These are phyloP conservation scores for Antedon mediterranea DNA, from an alignment of 53 echinoderm and acorn worm genomes.

Conservation along the genomic window DNA sequence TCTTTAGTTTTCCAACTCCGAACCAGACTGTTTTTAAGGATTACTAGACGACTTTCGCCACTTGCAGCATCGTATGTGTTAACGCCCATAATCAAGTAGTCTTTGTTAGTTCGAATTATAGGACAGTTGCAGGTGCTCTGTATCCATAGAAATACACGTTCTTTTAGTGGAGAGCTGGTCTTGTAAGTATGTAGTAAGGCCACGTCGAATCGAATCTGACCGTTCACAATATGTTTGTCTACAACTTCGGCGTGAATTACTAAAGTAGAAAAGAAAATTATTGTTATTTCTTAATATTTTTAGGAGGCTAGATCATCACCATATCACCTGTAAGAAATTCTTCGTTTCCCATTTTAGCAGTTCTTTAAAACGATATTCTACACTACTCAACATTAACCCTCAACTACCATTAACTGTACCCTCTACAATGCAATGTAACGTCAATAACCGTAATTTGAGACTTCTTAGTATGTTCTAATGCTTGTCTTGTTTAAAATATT, in stretches of 20 bases:
- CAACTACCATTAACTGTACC: too few species aligned
- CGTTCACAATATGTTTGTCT: slow-evolving; percentile 26
- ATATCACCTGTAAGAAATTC: not conserved
- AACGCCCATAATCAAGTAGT: slow-evolving; percentile 69
- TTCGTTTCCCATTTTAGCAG: too few species aligned
- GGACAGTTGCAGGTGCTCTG: slow-evolving; percentile 79
- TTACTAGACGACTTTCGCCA: slow-evolving; percentile 54
- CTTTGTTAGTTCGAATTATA: slow-evolving; percentile 27
- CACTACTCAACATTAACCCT: too few species aligned
- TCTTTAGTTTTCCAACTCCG: slow-evolving; percentile 42
- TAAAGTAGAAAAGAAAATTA: slow-evolving; percentile 4
- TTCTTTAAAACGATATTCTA: too few species aligned
- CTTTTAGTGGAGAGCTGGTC: slow-evolving; percentile 41
- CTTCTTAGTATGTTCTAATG: too few species aligned
- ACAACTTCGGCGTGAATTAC: slow-evolving; percentile 59
- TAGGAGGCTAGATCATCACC: not conserved
- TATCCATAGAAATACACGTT: slow-evolving; percentile 78
- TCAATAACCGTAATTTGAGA: too few species aligned
- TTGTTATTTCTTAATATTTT: not conserved
- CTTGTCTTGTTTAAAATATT: too few species aligned
- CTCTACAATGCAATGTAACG: too few species aligned
- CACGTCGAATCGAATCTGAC: slow-evolving; percentile 62
- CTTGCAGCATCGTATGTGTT: slow-evolving; percentile 27
- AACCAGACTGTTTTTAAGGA: slow-evolving; percentile 57
- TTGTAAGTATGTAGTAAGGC: slow-evolving; percentile 56